Base-by-base conservation (phyloP, 1,140 invertebrate genomes). In the Halyomorpha halys region DNA sequence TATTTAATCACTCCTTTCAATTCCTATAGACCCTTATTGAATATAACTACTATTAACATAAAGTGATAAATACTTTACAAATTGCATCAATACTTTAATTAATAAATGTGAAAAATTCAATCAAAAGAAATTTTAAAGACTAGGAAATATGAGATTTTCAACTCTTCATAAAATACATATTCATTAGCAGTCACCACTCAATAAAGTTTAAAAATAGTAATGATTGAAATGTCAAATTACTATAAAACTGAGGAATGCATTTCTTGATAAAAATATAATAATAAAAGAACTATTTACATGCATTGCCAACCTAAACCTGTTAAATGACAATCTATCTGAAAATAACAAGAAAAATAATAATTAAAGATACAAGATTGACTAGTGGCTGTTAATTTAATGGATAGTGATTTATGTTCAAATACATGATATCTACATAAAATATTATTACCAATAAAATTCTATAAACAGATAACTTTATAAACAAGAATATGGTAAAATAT, bases 181-280 rank as follows among this genome's bases (percentile, higher is more conserved):
- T 23, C 18, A 56, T 56, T 56, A 56, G 19, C 53, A 56, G 53
- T 56, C 53, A 56, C 53, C 23, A 56, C 18, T 23, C 23, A 56
- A 56, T 23, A 16, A 56, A 56, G 23, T 23, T 25, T 25, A 23
- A 21, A 23, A 56, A 56, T 23, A 21, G 14, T 23, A 23, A 16
- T 23, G 2, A 56, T 56, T 23, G 23, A 56, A 23, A 25, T 11
- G 23, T 23, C 6, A 21, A 16, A 25, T 56, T 11, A 56, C 53
- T 11, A 56, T 21, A 6, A 56, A 21, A 49, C n/a, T 19, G 47
- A 49, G 47, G n/a, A 49, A 49, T 19, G 21, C 21, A 49, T 49
- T 19, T 49, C 21, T 49, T 6, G 6, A 49, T 49, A 49, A 49
- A 49, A 49, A 49, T 4, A 49, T 49, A 49, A 49, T 21, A 49